These are phyloP conservation scores for Atherinomorus stipes DNA, from an alignment of 2,113 vertebrate species.

Conservation along the genomic window DNA sequence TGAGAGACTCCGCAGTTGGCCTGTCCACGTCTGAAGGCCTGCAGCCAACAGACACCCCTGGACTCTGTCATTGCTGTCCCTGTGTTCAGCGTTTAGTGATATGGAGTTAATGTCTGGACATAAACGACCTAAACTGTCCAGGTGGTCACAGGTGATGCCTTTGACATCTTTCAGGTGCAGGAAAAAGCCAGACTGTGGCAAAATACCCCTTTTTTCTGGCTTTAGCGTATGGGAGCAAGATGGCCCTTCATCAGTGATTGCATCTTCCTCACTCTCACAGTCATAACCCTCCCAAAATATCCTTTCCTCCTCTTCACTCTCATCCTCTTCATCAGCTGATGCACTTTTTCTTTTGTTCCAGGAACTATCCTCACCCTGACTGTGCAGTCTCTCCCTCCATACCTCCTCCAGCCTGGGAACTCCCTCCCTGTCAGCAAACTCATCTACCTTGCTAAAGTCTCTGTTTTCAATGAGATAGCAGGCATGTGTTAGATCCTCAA, in stretches of 20 bases:
- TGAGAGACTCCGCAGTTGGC: slow-evolving; percentile 70
- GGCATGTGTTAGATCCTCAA: slow-evolving; percentile 75
- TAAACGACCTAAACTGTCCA: slow-evolving; percentile 63
- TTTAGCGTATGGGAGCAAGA: slow-evolving; percentile 10
- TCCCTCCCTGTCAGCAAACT: slow-evolving; percentile 61
- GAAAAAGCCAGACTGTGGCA: slow-evolving; percentile 44
- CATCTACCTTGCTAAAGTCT: slow-evolving; percentile 56
- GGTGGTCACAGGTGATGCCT: slow-evolving; percentile 58
- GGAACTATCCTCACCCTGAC: neutral
- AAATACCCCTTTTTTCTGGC: neutral
- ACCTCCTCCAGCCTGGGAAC: slow-evolving; percentile 64
- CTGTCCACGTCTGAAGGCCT: slow-evolving; percentile 66
- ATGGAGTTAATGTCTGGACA: slow-evolving; percentile 75
- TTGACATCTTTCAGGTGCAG: slow-evolving; percentile 69
- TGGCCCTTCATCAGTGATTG: slow-evolving; percentile 2
- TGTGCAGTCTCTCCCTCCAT: slow-evolving; percentile 56
- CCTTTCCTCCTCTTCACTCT: slow-evolving; percentile 30
- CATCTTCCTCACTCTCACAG: slow-evolving; percentile 35
- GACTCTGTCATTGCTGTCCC: slow-evolving; percentile 15
- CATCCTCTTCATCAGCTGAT: slow-evolving; percentile 12
- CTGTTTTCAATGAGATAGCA: slow-evolving; percentile 66
- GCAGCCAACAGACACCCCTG: slow-evolving; percentile 44
- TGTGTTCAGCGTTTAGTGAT: slow-evolving; percentile 55
- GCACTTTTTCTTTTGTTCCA: slow-evolving; percentile 7
- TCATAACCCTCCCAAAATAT: slow-evolving; percentile 20